phyloP scores from a whole-genome alignment of 2,888 invertebrate species.

The Hirtodrosophila alboralis region DNA sequence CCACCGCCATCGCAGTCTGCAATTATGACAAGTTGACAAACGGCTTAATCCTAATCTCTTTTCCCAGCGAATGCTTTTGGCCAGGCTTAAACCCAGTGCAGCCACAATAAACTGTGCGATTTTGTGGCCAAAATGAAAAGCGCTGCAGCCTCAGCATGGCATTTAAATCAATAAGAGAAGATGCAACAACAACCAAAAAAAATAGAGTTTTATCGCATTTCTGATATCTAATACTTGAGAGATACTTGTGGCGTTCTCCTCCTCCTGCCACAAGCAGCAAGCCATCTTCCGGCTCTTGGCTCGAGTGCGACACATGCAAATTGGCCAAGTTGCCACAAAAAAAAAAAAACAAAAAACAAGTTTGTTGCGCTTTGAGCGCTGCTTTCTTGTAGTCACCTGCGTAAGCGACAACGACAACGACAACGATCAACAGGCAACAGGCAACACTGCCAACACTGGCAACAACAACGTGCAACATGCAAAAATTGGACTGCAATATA shows the following conservation, averaged over 20 bases:
- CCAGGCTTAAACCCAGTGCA: conserved; percentile 11
- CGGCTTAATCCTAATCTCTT: conserved; percentile 78
- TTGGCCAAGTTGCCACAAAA: conserved; percentile 78
- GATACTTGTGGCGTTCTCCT: conserved; percentile 13
- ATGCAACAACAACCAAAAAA: no score
- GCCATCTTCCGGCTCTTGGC: conserved; percentile 40
- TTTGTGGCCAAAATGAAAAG: conserved; percentile 53
- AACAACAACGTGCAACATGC: conserved; percentile 24
- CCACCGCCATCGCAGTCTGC: conserved; percentile 50
- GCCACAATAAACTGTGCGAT: conserved; percentile 49
- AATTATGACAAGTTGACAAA: conserved; percentile 79
- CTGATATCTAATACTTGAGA: conserved; percentile 72
- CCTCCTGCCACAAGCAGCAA: neutral
- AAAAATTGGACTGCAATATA: conserved; percentile 24
- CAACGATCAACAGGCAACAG: conserved; percentile 39
- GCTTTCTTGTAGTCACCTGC: conserved; percentile 78
- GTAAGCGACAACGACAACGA: conserved; percentile 74
- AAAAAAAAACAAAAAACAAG: no score
- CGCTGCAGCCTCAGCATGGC: conserved; percentile 35
- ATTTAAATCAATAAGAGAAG: conserved; percentile 75
- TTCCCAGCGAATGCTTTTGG: conserved; percentile 32
- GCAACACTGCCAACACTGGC: no score
- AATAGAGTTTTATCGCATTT: conserved; percentile 72
- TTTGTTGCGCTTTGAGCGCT: conserved; percentile 60
- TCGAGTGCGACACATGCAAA: conserved; percentile 78